Evolutionary conservation across 2,888 invertebrate genomes (phyloP), one percentile per base, ranked within the genome.

Genomic region (Pachymerium ferrugineum): DNA sequence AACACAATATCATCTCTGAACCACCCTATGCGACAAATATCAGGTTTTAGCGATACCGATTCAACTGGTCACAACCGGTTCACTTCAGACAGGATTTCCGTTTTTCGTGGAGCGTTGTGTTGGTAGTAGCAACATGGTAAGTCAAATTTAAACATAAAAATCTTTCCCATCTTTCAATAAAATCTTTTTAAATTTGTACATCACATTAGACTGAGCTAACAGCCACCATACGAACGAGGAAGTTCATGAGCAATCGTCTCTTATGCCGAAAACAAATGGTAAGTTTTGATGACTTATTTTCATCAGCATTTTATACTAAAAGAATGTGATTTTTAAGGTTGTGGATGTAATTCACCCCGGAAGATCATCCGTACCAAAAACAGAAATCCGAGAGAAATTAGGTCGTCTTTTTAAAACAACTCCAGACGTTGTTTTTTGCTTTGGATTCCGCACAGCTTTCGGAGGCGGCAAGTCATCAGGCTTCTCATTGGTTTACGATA

Each of bases 261-360:
- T 89, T 99, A 85, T 91, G 92, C 87, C 90, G 99, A 80, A 97
- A 96, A 87, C 99, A 99, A 89, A 99, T 99, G 99, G 97, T 97
- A 82, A n/a, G n/a, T n/a, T n/a, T n/a, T n/a, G n/a, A n/a, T n/a
- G n/a, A n/a, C n/a, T n/a, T n/a, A n/a, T n/a, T n/a, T n/a, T n/a
- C n/a, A n/a, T 14, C 33, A 33, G n/a, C n/a, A n/a, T n/a, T n/a
- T n/a, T n/a, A n/a, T n/a, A n/a, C n/a, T n/a, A n/a, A n/a, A n/a
- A n/a, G n/a, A 29, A 38, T 82, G 82, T 6, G 78, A n/a, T n/a
- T n/a, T n/a, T n/a, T n/a, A n/a, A 89, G 89, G 87, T 90, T 75
- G 89, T 90, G 28, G 99, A 99, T 90, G 95, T 99, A 70, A 87
- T 97, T 76, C 99, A 99, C 83, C 97, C 98, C 73, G 95, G 96